phyloP scores from a whole-genome alignment of 2,113 vertebrate genomes.

The Neogobius melanostomus region DNA sequence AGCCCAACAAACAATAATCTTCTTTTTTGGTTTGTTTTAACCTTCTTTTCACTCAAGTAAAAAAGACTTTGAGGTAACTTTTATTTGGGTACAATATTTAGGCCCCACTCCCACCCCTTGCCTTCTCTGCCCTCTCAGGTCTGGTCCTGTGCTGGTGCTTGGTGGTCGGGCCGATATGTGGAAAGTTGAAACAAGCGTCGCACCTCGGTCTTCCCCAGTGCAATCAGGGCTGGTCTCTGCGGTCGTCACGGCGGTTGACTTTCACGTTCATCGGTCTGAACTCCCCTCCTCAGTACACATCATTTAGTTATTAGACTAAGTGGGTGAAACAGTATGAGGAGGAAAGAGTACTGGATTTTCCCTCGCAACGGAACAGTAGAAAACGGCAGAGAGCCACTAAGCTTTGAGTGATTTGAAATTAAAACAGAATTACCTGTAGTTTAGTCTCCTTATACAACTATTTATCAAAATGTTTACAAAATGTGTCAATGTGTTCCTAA shows the following conservation, averaged over 20 bases:
- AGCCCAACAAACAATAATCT: too few species aligned
- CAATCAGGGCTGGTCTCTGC: slow-evolving; percentile 64
- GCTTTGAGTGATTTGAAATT: too few species aligned
- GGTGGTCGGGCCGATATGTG: slow-evolving; percentile 32
- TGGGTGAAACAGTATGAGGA: slow-evolving; percentile 5
- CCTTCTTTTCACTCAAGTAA: too few species aligned
- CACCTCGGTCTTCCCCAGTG: slow-evolving; percentile 58
- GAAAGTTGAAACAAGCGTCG: slow-evolving; percentile 58
- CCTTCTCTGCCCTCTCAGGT: slow-evolving; percentile 12
- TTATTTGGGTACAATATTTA: too few species aligned
- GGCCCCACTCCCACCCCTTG: too few species aligned
- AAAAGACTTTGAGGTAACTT: too few species aligned
- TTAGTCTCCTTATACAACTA: too few species aligned
- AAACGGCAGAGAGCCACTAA: too few species aligned
- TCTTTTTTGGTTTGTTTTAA: too few species aligned
- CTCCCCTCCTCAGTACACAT: slow-evolving; percentile 47
- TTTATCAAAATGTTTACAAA: too few species aligned
- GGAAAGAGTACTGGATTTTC: slow-evolving; percentile 30
- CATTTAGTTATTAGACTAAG: slow-evolving; percentile 45
- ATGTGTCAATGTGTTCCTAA: too few species aligned
- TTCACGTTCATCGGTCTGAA: slow-evolving; percentile 56
- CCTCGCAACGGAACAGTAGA: slow-evolving; percentile 39
- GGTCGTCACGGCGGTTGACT: slow-evolving; percentile 54
- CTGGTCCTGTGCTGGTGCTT: slow-evolving; percentile 28
- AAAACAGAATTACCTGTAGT: too few species aligned